Conservation (phyloP, 2,113 vertebrate species). For the Larimichthys polyactis region DNA sequence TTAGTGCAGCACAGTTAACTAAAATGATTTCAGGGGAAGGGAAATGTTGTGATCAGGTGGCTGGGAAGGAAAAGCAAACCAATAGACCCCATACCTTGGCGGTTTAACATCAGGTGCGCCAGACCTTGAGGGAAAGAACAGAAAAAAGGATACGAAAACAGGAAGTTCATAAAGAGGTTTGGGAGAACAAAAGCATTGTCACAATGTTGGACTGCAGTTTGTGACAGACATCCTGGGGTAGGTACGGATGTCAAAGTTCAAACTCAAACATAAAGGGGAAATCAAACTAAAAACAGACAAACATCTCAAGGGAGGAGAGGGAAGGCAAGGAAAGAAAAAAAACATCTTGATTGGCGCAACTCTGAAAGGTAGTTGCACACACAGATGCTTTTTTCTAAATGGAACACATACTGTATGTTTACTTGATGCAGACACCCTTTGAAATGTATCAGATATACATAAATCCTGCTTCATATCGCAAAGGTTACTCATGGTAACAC, state of each 20-base stretch:
- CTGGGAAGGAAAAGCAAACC: conserved; percentile 81
- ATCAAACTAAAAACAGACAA: conserved; percentile 80
- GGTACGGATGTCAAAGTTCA: conserved; percentile 86
- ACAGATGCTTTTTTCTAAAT: conserved; percentile 89
- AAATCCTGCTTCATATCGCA: conserved; percentile 31
- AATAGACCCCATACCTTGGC: conserved; percentile 89
- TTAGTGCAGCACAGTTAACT: conserved; percentile 81
- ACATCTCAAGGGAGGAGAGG: conserved; percentile 78
- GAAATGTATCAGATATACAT: conserved; percentile 63
- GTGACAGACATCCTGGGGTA: conserved; percentile 90
- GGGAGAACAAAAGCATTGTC: conserved; percentile 88
- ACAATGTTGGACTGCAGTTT: conserved; percentile 91
- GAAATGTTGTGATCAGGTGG: conserved; percentile 72
- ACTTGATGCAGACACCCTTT: conserved; percentile 84
- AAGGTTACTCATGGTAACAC: conserved; percentile 11
- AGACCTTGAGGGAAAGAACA: conserved; percentile 91
- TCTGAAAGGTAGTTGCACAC: conserved; percentile 82
- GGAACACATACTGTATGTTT: conserved; percentile 87
- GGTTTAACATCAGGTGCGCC: conserved; percentile 90
- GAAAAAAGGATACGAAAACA: conserved; percentile 89
- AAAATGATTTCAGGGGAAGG: conserved; percentile 69
- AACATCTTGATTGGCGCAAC: conserved; percentile 87
- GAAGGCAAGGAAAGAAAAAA: conserved; percentile 83
- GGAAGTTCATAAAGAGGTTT: conserved; percentile 89
- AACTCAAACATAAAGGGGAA: conserved; percentile 78